Base-by-base conservation (phyloP, 2,797 vertebrate genomes). In the Gallinago solitaria region DNA sequence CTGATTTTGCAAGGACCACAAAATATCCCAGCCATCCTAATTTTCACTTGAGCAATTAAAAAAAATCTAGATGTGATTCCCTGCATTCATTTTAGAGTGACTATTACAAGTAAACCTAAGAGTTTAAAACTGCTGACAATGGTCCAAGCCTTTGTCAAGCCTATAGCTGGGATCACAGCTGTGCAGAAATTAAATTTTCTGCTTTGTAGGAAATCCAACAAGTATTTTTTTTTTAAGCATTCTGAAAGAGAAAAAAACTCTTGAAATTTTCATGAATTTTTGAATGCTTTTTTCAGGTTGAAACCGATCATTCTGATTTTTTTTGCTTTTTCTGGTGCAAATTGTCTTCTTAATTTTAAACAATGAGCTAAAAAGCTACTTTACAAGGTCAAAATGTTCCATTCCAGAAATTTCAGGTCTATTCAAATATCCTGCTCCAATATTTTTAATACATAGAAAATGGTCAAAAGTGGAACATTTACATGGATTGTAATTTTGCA, bases 341-440 rank as follows among this genome's bases (percentile, higher is more conserved):
- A 47, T 94, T 90, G 32, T 73, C 30, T 43, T 82, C 77, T 43
- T 73, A 71, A 71, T 86, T 95, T 92, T 92, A 87, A 88, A 89
- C 63, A 94, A 86, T 37, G 18, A 48, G 23, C 63, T 88, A 35
- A 88, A 91, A 91, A 84, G 11, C 20, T 75, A 27, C 28, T 81
- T 93, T 45, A 54, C 39, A 79, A 74, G 47, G 45, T 57, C 59
- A 83, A 83, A 81, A 88, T 51, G 19, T 65, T 95, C 57, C 64
- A 9, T 61, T 91, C 47, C 27, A 78, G 93, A 92, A 82, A 65
- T 87, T 94, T 95, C 86, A 90, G 80, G 27, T n/a, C 60, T 84
- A 53, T 33, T 93, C 47, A 93, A 87, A 83, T 83, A 83, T 65
- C 56, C 47, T 73, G 10, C 51, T 94, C 30, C 35, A 88, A 35